These are phyloP conservation scores for Passer montanus DNA, from an alignment of 2,113 vertebrate genomes.

Conservation along the genomic window DNA sequence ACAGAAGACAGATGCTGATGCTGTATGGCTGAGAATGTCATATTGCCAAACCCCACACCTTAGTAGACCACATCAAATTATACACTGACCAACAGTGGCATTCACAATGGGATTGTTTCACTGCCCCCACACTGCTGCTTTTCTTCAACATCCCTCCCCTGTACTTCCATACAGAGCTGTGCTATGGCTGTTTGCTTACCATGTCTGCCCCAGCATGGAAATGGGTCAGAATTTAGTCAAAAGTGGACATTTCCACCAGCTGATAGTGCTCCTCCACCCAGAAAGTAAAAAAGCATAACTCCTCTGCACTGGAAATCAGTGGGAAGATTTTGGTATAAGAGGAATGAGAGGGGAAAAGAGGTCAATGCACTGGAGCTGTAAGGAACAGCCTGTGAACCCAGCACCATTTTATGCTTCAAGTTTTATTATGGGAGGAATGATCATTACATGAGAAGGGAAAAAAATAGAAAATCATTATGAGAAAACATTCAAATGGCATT, in stretches of 20 bases:
- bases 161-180: neutral
- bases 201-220: neutral
- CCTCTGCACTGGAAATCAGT: neutral
- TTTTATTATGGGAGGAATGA: neutral
- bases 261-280: neutral
- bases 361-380: neutral
- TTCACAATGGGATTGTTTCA: neutral
- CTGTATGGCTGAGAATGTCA: neutral
- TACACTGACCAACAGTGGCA: neutral
- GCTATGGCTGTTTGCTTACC: neutral
- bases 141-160: neutral
- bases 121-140: neutral
- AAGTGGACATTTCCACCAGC: neutral
- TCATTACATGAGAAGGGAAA: neutral
- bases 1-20: neutral
- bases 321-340: neutral
- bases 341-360: neutral
- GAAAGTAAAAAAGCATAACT: neutral
- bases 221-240: neutral
- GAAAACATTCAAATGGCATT: neutral
- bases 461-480: neutral
- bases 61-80: neutral
- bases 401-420: neutral
- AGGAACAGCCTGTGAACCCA: neutral
- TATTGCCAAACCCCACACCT: neutral